Base-by-base conservation (phyloP, 1,140 invertebrate species). In the Bicyclus anynana region DNA sequence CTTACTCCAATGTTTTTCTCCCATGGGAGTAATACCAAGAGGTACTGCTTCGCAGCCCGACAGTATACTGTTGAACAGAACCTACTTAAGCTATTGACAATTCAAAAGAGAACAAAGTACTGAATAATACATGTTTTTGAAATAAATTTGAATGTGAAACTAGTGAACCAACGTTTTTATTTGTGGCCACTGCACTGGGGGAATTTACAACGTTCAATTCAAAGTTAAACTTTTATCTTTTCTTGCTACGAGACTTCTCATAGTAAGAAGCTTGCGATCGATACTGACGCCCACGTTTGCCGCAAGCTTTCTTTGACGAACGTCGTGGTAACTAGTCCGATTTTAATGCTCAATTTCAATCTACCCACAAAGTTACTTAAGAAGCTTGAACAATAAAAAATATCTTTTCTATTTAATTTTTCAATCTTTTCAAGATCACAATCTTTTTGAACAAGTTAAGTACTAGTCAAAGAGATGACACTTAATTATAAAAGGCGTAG, bases 241-340 rank as follows among this genome's bases (percentile, higher is more conserved):
- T 33, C 29, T 33, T 33, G 48, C 29, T 21, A 12, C 20, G 48
- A 50, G 29, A 33, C 29, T 33, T 7, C 10, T 1, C 4, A 37
- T 21, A 50, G 48, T 50, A 50, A 50, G 29, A 50, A 37, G 48
- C 13, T 33, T 13, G 13, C 48, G 48, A 50, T 50, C 48, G 48
- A 50, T 50, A 50, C 29, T 33, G 29, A 37, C 48, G 48, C 33
- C 48, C 48, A 37, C 48, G 20, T 37, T 21, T 50, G 29, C 33
- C 10, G 13, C 12, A 21, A 29, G 23, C 46, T 33, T 29, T 50
- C 29, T 50, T 37, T 50, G 48, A 50, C 27, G 47, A 49, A 49
- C 48, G 14, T 50, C 29, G 48, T 33, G 21, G 20, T 50, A 50
- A 50, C 29, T 37, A 50, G 29, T 18, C 2, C 48, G 35, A 18